Evolutionary conservation across 2,797 vertebrate species (phyloP).

Genomic region (Lepilemur septentrionalis): DNA sequence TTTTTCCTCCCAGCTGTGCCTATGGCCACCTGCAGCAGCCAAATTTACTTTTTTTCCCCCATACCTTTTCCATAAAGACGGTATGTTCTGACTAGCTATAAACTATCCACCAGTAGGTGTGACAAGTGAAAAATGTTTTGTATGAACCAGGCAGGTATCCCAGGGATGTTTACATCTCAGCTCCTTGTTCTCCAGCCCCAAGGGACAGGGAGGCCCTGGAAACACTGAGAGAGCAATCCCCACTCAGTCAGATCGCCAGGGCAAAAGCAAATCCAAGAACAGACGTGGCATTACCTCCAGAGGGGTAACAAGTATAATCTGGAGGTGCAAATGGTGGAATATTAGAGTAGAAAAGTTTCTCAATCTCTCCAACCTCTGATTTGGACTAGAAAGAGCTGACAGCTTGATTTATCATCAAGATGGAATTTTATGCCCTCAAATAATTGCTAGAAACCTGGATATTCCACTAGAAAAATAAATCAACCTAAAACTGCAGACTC

Average conservation of each 20-base stretch:
- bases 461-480: slow-evolving; percentile 68
- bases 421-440: slow-evolving; percentile 60
- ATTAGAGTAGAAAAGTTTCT: not conserved
- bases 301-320: not conserved
- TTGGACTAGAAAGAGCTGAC: slow-evolving; percentile 44
- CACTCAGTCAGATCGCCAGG: not conserved
- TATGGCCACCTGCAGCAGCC: not conserved
- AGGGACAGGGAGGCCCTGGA: not conserved
- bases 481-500: slow-evolving; percentile 34
- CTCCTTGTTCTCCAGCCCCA: not conserved
- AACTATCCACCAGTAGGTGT: not conserved
- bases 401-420: slow-evolving; percentile 58
- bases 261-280: not conserved
- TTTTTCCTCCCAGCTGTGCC: not conserved
- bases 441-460: slow-evolving; percentile 61
- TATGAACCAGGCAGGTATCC: not conserved
- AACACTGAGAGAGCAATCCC: not conserved
- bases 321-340: not conserved
- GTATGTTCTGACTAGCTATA: not conserved
- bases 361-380: slow-evolving; percentile 44
- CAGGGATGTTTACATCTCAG: not conserved
- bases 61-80: slow-evolving; percentile 12
- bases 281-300: not conserved
- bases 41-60: not conserved
- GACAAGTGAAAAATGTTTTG: not conserved